Evolutionary conservation across 2,113 vertebrate species (phyloP), one percentile per base, ranked within the genome.

Genomic region (Silurus asotus): DNA sequence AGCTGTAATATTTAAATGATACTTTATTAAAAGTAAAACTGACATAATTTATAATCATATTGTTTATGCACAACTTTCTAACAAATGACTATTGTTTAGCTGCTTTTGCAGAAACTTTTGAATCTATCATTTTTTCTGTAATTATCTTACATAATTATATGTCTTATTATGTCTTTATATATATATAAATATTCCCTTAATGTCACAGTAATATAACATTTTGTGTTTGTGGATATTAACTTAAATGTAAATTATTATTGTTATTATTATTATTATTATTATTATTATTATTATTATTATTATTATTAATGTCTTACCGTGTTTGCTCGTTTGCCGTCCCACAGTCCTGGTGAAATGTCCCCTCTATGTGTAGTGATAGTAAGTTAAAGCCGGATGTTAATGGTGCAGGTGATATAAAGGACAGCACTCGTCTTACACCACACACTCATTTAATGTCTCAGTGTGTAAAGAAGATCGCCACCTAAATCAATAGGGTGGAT

Each of bases 221-320:
- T 9, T 3, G 0, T 19, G 3, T 69, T 19, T 0, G 28, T 51
- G 9, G 0, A 28, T 8, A 55, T 81, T 11, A 23, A 70, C 15
- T n/a, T 5, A 9, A 5, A 69, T 37, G 28, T 37, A 37, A 37
- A 37, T 37, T 37, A 37, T 37, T n/a, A n/a, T 86, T 88, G 64
- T 76, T 56, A 56, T 74, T 67, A 62, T 70, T 64, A 37, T 72
- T 55, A 45, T 61, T 56, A 45, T 87, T 87, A 55, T 89, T 76
- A 64, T 84, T 64, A 74, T 89, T 81, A 61, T 69, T 84, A 87
- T 87, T 77, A 75, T 88, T 88, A 90, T 86, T 87, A 86, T 83
- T 86, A 81, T 90, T 67, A 79, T 86, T 72, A 86, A 77, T 72
- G 82, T 79, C 93, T 95, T 94, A 94, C 93, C 94, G 91, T 95